Base-by-base conservation (phyloP, 2,797 vertebrate species). In the Neosilurus hyrtlii region DNA sequence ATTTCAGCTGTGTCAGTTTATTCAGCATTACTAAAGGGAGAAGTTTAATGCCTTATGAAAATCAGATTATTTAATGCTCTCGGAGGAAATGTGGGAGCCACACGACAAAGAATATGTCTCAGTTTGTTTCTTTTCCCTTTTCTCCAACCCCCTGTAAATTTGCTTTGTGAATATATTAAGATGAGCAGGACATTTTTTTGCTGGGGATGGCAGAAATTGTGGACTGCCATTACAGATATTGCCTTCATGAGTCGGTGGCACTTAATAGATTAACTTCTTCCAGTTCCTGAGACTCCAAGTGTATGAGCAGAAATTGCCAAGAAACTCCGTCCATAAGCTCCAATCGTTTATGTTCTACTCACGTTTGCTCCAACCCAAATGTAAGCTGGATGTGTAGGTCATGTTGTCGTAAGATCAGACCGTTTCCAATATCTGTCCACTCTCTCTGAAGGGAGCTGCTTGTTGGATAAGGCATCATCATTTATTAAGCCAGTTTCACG, bases 261-360 rank as follows among this genome's bases (percentile, higher is more conserved):
- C 59, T 74, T 54, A 82, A 73, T 73, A 74, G 43, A 82, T 82
- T 82, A 82, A 73, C 49, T 80, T 71, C 30, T 26, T 52, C 18
- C 68, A 51, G 51, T 6, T 35, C 56, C 30, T 35, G 57, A 2
- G 14, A 59, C 30, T 37, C 15, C 9, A 63, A 0, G 30, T 18
- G 43, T 18, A 52, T 20, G 22, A 56, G 26, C 63, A 35, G 22
- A 22, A 49, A 9, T 54, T 80, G 24, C 30, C 37, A 30, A 80
- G 51, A 80, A 80, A 78, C 37, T 26, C 12, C 1, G 4, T 43
- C 8, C 11, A 18, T 63, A 24, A 35, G 63, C 51, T 22, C 24
- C 56, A 67, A 67, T 67, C 11, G 4, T 35, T 57, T 35, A 26
- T 74, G 15, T 20, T 56, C 51, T 8, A 75, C 16, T 1, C n/a